Percentiles rank a stretch among this genome's conserved stretches.
phyloP scores from a whole-genome alignment of 2,888 invertebrate genomes.

The Heteromurus nitidus region DNA sequence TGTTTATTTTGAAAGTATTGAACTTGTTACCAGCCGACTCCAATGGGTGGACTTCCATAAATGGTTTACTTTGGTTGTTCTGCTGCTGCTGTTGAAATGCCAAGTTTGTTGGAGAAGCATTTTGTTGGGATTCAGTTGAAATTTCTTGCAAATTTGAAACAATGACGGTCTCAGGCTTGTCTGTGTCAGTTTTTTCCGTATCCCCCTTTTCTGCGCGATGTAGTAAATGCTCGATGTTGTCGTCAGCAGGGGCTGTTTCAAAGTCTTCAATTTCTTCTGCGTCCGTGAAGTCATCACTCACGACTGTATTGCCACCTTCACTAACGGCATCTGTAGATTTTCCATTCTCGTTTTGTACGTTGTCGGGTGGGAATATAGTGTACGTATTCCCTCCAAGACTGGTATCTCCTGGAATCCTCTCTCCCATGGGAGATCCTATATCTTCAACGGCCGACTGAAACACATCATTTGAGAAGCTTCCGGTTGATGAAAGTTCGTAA shows the following conservation, averaged over 20 bases:
- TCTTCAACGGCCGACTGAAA: slow-evolving; percentile 67
- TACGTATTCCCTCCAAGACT: slow-evolving; percentile 67
- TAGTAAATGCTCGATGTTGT: slow-evolving; percentile 8
- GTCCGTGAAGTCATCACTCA: slow-evolving; percentile 69
- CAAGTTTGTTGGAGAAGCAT: neutral
- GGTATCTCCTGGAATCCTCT: slow-evolving; percentile 45
- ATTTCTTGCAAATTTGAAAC: neutral
- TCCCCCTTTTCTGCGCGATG: slow-evolving; percentile 32
- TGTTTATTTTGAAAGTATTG: slow-evolving; percentile 60
- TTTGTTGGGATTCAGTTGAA: neutral
- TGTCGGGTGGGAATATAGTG: slow-evolving; percentile 68
- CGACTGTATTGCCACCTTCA: slow-evolving; percentile 67
- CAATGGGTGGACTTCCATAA: slow-evolving; percentile 69
- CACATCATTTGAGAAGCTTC: slow-evolving; percentile 55
- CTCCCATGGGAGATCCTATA: slow-evolving; percentile 26
- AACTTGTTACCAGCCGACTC: slow-evolving; percentile 50
- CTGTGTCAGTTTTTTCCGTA: slow-evolving; percentile 40
- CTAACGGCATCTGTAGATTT: slow-evolving; percentile 65
- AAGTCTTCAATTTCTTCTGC: slow-evolving; percentile 69
- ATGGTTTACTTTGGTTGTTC: slow-evolving; percentile 47
- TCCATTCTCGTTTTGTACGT: slow-evolving; percentile 46
- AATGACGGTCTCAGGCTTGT: slow-evolving; percentile 8
- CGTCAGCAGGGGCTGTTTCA: slow-evolving; percentile 66
- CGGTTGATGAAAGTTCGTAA: slow-evolving; percentile 57
- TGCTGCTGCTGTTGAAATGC: slow-evolving; percentile 22